phyloP scores from a whole-genome alignment of 2,888 invertebrate genomes.

The Eupelmus urozonus region DNA sequence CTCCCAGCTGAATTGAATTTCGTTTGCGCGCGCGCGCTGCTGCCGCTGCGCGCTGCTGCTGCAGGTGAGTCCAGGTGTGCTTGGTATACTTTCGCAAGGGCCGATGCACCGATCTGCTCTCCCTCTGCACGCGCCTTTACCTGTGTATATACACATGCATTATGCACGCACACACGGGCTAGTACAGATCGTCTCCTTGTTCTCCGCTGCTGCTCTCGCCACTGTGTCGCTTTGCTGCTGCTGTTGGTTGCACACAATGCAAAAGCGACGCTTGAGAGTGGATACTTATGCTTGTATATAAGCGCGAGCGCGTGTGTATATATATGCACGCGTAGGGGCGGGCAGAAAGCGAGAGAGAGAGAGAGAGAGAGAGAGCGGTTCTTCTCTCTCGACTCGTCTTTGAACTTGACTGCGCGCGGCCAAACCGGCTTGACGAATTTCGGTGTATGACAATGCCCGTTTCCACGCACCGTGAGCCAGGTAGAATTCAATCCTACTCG shows the following conservation, averaged over 20 bases:
- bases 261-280: not conserved
- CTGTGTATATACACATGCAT: not conserved
- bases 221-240: slow-evolving; percentile 60
- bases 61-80: slow-evolving; percentile 60
- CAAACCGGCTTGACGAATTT: slow-evolving; percentile 58
- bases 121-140: too few relatives aligned
- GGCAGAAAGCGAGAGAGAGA: slow-evolving; percentile 7
- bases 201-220: slow-evolving; percentile 33
- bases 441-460: slow-evolving; percentile 51
- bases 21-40: slow-evolving; percentile 32
- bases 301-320: slow-evolving; percentile 8
- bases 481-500: slow-evolving; percentile 38
- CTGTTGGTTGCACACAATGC: slow-evolving; percentile 21
- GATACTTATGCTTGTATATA: too few relatives aligned
- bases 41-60: slow-evolving; percentile 24
- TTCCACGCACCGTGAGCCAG: too few relatives aligned
- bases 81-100: not conserved
- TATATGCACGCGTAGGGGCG: slow-evolving; percentile 4
- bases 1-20: slow-evolving; percentile 55
- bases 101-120: slow-evolving; percentile 44
- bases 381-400: slow-evolving; percentile 40
- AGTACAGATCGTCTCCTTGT: slow-evolving; percentile 46
- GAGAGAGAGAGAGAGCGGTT: not conserved
- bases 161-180: slow-evolving; percentile 8
- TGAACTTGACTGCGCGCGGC: slow-evolving; percentile 53